These are phyloP conservation scores for Dolichoris vasculosae DNA, from an alignment of 1,140 invertebrate species.

Conservation along the genomic window DNA sequence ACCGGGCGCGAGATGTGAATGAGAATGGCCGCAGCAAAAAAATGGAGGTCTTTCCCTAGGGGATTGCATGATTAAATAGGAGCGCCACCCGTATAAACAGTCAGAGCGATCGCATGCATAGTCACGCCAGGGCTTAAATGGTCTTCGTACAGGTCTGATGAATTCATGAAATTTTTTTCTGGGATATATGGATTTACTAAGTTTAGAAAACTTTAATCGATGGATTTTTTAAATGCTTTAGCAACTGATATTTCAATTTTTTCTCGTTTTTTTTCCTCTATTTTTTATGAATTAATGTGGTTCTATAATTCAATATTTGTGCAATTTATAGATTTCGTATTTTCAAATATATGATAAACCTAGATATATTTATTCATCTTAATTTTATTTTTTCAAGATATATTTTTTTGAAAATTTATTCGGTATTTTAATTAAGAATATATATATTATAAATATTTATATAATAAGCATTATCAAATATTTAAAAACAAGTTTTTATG, in stretches of 20 bases:
- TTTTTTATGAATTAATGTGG: not conserved
- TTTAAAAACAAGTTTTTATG: no score
- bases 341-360: not conserved
- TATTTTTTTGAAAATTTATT: not conserved
- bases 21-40: slow-evolving; percentile 3
- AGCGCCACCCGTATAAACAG: not conserved
- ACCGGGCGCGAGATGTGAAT: slow-evolving; percentile 44
- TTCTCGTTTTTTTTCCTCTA: not conserved
- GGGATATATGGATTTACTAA: not conserved
- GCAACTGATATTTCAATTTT: not conserved
- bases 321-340: not conserved
- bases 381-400: not conserved
- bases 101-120: not conserved
- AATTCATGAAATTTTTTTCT: slow-evolving; percentile 31
- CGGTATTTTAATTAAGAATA: not conserved
- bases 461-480: no score
- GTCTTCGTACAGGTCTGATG: not conserved
- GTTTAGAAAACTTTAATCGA: slow-evolving; percentile 18
- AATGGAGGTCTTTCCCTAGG: not conserved
- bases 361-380: not conserved
- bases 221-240: not conserved
- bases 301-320: not conserved
- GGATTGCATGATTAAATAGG: not conserved
- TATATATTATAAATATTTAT: no score
- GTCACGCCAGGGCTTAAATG: not conserved